Percentiles rank a stretch among this genome's conserved stretches.
Conservation (phyloP, 2,888 invertebrate species). For the Alentia gelatinosa region DNA sequence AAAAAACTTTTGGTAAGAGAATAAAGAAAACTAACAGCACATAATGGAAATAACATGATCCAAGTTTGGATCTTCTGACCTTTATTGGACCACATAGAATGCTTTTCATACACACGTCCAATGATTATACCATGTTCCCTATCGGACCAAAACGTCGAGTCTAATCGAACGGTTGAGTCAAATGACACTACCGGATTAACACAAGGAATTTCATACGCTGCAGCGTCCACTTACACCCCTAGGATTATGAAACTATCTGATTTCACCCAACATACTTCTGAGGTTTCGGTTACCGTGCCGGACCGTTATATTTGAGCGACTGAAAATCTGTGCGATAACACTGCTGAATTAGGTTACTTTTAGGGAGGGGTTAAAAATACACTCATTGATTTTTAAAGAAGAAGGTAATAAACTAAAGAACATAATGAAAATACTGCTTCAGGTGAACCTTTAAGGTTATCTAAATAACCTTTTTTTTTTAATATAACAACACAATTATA, state of each 20-base stretch:
- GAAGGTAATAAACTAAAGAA: too few species aligned
- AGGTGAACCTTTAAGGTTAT: too few species aligned
- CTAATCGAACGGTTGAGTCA: background rate
- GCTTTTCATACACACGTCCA: background rate
- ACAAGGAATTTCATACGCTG: background rate
- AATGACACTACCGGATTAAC: background rate
- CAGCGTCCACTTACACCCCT: background rate
- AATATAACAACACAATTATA: background rate
- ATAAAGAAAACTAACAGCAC: background rate
- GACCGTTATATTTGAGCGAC: too few species aligned
- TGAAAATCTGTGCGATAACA: too few species aligned
- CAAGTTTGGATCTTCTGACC: slow-evolving; percentile 7
- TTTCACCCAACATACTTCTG: background rate
- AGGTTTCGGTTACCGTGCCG: too few species aligned
- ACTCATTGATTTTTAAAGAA: too few species aligned
- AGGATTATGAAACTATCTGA: background rate
- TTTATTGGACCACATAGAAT: slow-evolving; percentile 36
- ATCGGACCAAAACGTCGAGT: background rate
- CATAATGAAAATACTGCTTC: too few species aligned
- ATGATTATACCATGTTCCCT: background rate
- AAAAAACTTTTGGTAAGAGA: too few species aligned
- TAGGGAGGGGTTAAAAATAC: too few species aligned
- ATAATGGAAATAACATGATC: slow-evolving; percentile 26
- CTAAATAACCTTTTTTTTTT: too few species aligned
- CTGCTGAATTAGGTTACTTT: too few species aligned